Base-by-base conservation (phyloP, 2,113 vertebrate species). In the Geococcyx californianus region DNA sequence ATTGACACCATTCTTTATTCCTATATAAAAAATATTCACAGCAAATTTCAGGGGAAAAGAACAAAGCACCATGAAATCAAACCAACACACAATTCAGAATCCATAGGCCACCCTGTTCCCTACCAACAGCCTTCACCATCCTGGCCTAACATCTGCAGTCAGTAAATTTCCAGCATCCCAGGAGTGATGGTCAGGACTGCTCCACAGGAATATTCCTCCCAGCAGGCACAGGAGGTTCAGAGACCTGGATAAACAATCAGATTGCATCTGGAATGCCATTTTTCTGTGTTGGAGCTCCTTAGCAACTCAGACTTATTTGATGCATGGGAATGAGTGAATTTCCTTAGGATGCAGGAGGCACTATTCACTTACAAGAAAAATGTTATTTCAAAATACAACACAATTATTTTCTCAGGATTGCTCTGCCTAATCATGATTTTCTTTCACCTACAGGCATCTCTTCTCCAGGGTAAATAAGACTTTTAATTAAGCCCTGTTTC, bases 91-190 rank as follows among this genome's bases (percentile, higher is more conserved):
- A 36, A 8, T 25, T 90, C 44, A 54, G 45, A 86, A 84, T 74
- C 36, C 25, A 24, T 16, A 66, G 23, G 19, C 23, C 42, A 33
- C 36, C 1, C 1, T 0, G 16, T 77, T 89, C 21, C 31, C 20
- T 31, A 68, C 8, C 1, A 34, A n/a, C 6, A 56, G 2, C 5
- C 7, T 31, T 86, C 16, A 40, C 10, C 23, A 38, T 13, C 12
- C 49, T 12, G 7, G 21, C 8, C 74, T 80, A 77, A 62, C 15
- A 58, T 11, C 20, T 72, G 11, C 28, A 75, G 6, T 78, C 47
- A 45, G 26, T 26, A 76, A 38, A 85, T 83, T 90, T 75, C 40
- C 67, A 64, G 1, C 23, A 56, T 52, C 28, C n/a, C 31, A 79
- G 28, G 16, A 74, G 10, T 0, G 4, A 18, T 25, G n/a, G 5